These are phyloP conservation scores for Pimephales promelas DNA, from an alignment of 2,113 vertebrate genomes.

Conservation along the genomic window DNA sequence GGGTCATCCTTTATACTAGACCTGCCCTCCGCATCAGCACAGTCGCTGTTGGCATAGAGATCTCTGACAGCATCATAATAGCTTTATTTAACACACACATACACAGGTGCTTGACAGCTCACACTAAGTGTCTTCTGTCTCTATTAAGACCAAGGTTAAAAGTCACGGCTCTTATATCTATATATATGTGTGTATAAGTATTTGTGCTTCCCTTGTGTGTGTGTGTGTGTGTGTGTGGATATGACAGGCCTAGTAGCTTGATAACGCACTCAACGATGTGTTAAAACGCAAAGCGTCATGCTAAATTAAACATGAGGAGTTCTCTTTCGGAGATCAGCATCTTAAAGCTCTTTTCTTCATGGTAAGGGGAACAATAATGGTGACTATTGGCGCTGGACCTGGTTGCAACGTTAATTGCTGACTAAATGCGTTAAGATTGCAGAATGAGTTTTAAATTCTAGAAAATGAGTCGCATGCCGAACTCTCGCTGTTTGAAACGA, in stretches of 20 bases:
- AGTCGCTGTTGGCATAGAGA: conserved; percentile 21
- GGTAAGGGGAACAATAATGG: conserved; percentile 9
- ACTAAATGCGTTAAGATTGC: conserved; percentile 42
- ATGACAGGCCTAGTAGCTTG: conserved; percentile 26
- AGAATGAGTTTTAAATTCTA: conserved; percentile 45
- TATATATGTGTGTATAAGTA: background rate
- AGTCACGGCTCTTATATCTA: background rate
- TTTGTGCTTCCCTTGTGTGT: conserved; percentile 6
- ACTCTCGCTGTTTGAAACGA: conserved; percentile 42
- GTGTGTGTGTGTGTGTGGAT: background rate
- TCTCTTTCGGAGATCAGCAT: background rate
- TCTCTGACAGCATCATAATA: conserved; percentile 43
- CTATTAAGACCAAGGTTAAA: conserved; percentile 49
- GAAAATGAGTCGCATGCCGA: conserved; percentile 40
- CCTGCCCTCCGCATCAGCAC: conserved; percentile 19
- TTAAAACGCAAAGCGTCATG: background rate
- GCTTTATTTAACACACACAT: conserved; percentile 35
- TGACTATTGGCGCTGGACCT: background rate
- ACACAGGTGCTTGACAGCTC: conserved; percentile 44
- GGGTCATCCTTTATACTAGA: conserved; percentile 32
- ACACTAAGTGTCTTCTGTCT: conserved; percentile 44
- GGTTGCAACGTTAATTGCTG: conserved; percentile 32
- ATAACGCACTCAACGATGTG: background rate
- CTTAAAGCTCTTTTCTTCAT: background rate
- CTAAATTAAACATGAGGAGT: background rate